Base-by-base conservation (phyloP, 2,797 vertebrate genomes). In the Danio jaintianensis region DNA sequence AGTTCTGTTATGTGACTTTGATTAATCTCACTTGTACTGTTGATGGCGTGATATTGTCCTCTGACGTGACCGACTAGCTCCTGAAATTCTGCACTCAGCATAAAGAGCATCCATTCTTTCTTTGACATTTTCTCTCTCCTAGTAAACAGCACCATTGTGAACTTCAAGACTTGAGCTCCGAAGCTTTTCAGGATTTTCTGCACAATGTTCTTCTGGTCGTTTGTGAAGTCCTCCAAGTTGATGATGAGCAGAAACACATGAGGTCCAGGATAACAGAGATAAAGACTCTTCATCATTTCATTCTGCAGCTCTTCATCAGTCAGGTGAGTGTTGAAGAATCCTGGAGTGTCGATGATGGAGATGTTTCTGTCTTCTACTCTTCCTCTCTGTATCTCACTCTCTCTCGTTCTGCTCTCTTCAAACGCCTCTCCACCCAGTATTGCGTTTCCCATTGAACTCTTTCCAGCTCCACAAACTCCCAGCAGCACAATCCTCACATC, bases 101-200 rank as follows among this genome's bases (percentile, higher is more conserved):
- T 7, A 13, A 66, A 0, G 0, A 5, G 6, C 13, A 85, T 72
- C 10, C 84, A 42, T 2, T 79, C 8, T 2, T 0, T 59, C 11
- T 5, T 50, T 0, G 40, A 12, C 0, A 90, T 47, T 7, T 16
- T 11, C 40, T 89, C 88, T 5, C 78, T 80, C 18, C 82, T 56
- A 0, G 84, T 89, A 77, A 92, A 86, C 76, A 92, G 16, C 61
- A 89, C 75, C 38, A 89, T 48, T 0, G 85, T 88, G n/a, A 86
- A 87, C 9, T 58, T 86, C 0, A 11, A 55, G 2, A 82, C 83
- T 43, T 84, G 78, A 1, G 67, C 81, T 7, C 87, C 90, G 56
- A 90, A 89, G 74, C 74, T 86, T 2, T 84, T 58, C n/a, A 77
- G 76, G 71, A 90, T 84, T 84, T 87, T 84, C 11, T 81, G 71